Conservation (phyloP, 2,888 invertebrate genomes). For the Drosophila koepferae region DNA sequence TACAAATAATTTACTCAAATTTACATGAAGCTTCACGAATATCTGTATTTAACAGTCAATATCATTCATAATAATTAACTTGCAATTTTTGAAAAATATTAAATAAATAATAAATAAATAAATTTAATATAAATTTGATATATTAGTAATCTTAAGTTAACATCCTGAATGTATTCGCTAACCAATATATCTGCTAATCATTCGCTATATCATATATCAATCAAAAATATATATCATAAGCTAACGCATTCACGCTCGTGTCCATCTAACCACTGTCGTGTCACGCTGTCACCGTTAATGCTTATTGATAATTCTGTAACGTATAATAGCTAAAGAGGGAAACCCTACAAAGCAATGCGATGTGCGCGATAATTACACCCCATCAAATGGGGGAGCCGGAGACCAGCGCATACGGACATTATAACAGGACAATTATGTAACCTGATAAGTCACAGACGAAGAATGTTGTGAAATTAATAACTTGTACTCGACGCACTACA, state of each 20-base stretch:
- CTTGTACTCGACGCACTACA: constrained; percentile 14
- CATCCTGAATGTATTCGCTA: not conserved
- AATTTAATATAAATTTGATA: not conserved
- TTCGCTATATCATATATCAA: not conserved
- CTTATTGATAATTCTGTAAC: constrained; percentile 41
- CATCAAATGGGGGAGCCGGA: constrained; percentile 41
- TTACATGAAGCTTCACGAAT: too few relatives aligned
- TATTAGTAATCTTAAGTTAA: not conserved
- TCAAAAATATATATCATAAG: not conserved
- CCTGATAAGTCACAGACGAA: constrained; percentile 75
- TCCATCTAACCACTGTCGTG: not conserved
- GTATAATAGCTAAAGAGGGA: constrained; percentile 47
- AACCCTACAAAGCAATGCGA: constrained; percentile 71
- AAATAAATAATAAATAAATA: too few relatives aligned
- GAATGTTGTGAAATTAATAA: constrained; percentile 76
- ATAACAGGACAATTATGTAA: constrained; percentile 77
- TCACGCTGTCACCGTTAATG: constrained; percentile 28
- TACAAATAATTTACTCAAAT: too few relatives aligned
- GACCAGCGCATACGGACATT: constrained; percentile 24
- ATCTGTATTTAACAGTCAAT: too few relatives aligned
- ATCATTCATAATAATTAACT: too few relatives aligned
- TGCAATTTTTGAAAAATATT: too few relatives aligned
- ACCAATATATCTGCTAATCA: not conserved
- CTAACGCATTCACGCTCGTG: not conserved
- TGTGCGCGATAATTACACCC: constrained; percentile 72